Conservation (phyloP, 2,888 invertebrate genomes). For the Thereva unica region DNA sequence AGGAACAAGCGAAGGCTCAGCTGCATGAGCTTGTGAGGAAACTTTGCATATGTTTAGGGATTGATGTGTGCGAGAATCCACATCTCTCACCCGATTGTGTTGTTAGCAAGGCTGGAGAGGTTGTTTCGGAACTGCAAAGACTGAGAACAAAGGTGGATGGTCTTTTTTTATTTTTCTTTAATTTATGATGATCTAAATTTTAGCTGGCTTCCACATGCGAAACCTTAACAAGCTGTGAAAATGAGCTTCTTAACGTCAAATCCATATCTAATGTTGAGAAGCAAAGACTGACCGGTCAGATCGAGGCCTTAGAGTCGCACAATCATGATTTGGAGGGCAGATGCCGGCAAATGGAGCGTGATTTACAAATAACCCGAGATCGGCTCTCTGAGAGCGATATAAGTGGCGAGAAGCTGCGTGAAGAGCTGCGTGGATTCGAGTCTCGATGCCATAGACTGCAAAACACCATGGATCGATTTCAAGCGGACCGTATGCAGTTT, state of each 20-base stretch:
- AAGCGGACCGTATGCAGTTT: constrained; percentile 57
- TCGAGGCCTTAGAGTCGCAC: constrained; percentile 60
- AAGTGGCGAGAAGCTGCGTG: constrained; percentile 62
- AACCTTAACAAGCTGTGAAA: constrained; percentile 57
- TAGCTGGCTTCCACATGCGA: constrained; percentile 54
- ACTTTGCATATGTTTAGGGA: constrained; percentile 71
- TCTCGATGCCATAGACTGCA: constrained; percentile 57
- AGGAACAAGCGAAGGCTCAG: constrained; percentile 68
- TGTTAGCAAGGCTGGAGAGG: constrained; percentile 76
- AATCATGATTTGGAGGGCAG: constrained; percentile 74
- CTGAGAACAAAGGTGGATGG: constrained; percentile 62
- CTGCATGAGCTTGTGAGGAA: constrained; percentile 74
- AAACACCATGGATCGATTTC: constrained; percentile 54
- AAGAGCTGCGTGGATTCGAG: constrained; percentile 57
- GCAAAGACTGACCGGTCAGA: constrained; percentile 74
- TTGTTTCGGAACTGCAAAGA: constrained; percentile 73
- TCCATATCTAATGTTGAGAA: constrained; percentile 63
- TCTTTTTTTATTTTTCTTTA: not conserved
- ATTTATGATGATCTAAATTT: constrained; percentile 11
- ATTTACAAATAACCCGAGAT: constrained; percentile 72
- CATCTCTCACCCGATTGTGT: constrained; percentile 72
- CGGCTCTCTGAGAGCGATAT: constrained; percentile 75
- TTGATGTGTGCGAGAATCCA: constrained; percentile 69
- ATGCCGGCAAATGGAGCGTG: constrained; percentile 74
- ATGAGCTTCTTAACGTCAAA: constrained; percentile 54